Conservation (phyloP, 2,113 vertebrate genomes). For the Glaucomys volans region DNA sequence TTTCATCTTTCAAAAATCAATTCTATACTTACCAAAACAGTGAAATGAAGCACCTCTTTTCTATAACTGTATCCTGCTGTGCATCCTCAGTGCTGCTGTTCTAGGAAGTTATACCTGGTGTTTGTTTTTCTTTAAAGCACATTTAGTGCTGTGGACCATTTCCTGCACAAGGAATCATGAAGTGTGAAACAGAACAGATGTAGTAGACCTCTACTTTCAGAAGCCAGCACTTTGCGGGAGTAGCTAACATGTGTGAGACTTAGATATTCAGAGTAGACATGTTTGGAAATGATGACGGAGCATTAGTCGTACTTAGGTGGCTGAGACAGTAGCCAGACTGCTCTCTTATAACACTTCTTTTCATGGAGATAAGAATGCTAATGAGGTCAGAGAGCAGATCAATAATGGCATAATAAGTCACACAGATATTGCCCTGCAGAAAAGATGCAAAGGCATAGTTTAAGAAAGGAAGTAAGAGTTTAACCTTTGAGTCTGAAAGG, state of each 20-base stretch:
- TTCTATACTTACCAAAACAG: conserved; percentile 48
- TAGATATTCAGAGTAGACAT: background rate
- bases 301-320: conserved; percentile 60
- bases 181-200: conserved; percentile 64
- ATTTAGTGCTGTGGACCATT: conserved; percentile 58
- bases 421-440: conserved; percentile 40
- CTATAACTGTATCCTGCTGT: background rate
- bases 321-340: conserved; percentile 74
- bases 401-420: conserved; percentile 59
- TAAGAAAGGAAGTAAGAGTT: conserved; percentile 77
- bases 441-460: conserved; percentile 66
- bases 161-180: conserved; percentile 3
- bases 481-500: conserved; percentile 66
- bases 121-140: background rate
- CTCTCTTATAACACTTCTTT: background rate
- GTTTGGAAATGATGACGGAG: conserved; percentile 35
- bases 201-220: conserved; percentile 39
- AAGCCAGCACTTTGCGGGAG: conserved; percentile 60
- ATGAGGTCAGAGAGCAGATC: conserved; percentile 72
- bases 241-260: background rate
- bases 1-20: conserved; percentile 52
- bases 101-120: background rate
- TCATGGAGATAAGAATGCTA: conserved; percentile 68
- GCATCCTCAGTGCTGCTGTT: background rate
- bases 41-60: background rate